phyloP scores from a whole-genome alignment of 2,888 invertebrate genomes.

The Eucera pruinosa region DNA sequence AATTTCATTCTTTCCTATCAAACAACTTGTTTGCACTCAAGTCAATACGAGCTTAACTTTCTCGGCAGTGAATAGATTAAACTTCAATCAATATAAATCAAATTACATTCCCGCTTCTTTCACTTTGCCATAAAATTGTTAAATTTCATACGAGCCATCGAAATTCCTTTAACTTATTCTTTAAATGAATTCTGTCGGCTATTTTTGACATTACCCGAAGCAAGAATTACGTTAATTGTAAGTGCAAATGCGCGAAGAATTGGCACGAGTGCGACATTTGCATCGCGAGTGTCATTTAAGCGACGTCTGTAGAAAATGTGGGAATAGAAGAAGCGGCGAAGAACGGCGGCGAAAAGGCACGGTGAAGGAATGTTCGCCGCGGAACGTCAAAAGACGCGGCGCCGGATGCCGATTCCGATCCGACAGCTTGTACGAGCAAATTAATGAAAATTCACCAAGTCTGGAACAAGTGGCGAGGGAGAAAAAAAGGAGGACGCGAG shows the following conservation, averaged over 20 bases:
- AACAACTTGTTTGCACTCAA: no score
- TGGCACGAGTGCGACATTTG: not conserved
- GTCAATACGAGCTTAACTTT: no score
- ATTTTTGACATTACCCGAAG: no score
- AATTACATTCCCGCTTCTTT: no score
- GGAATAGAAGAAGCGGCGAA: conserved; percentile 34
- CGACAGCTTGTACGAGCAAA: conserved; percentile 68
- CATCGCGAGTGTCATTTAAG: conserved; percentile 1
- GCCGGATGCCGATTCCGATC: conserved; percentile 68
- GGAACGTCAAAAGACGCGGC: conserved; percentile 67
- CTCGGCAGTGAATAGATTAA: no score
- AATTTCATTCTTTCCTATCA: no score
- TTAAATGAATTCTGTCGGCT: no score
- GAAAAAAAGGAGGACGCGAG: conserved; percentile 13
- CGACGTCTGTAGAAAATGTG: conserved; percentile 11
- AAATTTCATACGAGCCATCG: no score
- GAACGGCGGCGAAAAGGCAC: conserved; percentile 48
- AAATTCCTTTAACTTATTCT: no score
- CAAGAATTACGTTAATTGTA: no score
- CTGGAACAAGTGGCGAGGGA: conserved; percentile 8
- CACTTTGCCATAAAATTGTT: no score
- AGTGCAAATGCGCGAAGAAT: not conserved
- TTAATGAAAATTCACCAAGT: conserved; percentile 69
- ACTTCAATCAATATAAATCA: no score
- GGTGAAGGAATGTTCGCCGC: conserved; percentile 63